These are phyloP conservation scores for Lobophora halterata DNA, from an alignment of 2,888 invertebrate genomes.

Conservation along the genomic window DNA sequence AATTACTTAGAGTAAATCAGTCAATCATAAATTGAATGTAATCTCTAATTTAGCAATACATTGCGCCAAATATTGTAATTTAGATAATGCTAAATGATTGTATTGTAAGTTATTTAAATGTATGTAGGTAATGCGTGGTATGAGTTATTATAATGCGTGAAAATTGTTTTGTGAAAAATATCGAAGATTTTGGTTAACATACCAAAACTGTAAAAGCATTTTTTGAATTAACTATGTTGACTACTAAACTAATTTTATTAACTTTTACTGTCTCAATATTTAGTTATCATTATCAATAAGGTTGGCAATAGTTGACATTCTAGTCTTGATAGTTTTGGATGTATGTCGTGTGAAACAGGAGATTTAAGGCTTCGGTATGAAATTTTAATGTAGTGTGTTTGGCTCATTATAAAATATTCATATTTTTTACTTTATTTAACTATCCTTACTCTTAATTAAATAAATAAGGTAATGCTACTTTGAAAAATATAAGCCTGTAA, in stretches of 20 bases:
- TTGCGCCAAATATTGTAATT: constrained; percentile 54
- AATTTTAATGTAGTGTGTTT: constrained; percentile 32
- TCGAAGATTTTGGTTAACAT: neutral
- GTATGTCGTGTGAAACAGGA: no score
- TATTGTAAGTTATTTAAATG: constrained; percentile 3
- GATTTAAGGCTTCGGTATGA: constrained; percentile 10
- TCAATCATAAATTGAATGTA: constrained; percentile 1
- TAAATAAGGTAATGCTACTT: no score
- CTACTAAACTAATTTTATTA: no score
- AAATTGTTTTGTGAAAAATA: constrained; percentile 5
- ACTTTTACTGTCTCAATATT: no score
- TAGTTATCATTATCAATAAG: no score
- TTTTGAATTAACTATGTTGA: constrained; percentile 8
- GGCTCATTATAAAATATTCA: constrained; percentile 61
- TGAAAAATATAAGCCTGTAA: no score
- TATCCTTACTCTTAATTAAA: no score
- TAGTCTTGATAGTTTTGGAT: constrained; percentile 48
- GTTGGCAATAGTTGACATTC: constrained; percentile 44
- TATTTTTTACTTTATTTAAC: no score
- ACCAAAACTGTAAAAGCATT: constrained; percentile 21
- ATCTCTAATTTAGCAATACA: constrained; percentile 43
- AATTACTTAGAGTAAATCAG: no score
- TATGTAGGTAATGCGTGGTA: constrained; percentile 1
- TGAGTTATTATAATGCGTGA: neutral
- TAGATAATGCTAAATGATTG: constrained; percentile 1